A percentile compares a stretch with the other conserved stretches of the same genome.
phyloP scores from a whole-genome alignment of 2,797 vertebrate genomes.

The Crenuchus spilurus region DNA sequence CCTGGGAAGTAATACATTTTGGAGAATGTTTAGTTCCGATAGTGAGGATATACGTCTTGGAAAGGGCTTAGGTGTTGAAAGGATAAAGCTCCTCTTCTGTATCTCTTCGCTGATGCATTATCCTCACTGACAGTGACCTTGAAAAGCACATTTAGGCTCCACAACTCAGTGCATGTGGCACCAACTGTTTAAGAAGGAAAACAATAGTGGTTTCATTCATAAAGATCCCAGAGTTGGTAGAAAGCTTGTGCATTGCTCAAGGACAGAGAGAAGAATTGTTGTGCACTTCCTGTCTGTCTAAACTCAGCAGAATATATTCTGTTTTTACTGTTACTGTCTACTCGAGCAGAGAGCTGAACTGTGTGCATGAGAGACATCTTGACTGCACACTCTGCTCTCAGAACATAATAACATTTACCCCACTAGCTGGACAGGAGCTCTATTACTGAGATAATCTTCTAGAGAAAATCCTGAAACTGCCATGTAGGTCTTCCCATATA shows the following conservation, averaged over 20 bases:
- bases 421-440: too few relatives aligned
- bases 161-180: not conserved
- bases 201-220: constrained; percentile 23
- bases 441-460: too few relatives aligned
- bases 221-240: constrained; percentile 6
- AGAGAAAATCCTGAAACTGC: too few relatives aligned
- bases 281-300: not conserved
- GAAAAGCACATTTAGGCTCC: constrained; percentile 23
- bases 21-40: too few relatives aligned
- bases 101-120: constrained; percentile 30
- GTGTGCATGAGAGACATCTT: not conserved
- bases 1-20: too few relatives aligned
- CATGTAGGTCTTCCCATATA: too few relatives aligned
- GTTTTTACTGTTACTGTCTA: not conserved
- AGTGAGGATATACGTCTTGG: not conserved
- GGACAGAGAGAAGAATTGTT: not conserved
- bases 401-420: too few relatives aligned
- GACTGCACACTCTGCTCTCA: not conserved
- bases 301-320: not conserved
- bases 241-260: not conserved
- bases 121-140: constrained; percentile 41
- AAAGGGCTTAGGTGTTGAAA: not conserved
- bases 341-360: not conserved
- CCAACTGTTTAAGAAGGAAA: not conserved
- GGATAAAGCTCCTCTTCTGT: constrained; percentile 29